These are phyloP conservation scores for Schizaphis graminum DNA, from an alignment of 2,888 invertebrate species.

Conservation along the genomic window DNA sequence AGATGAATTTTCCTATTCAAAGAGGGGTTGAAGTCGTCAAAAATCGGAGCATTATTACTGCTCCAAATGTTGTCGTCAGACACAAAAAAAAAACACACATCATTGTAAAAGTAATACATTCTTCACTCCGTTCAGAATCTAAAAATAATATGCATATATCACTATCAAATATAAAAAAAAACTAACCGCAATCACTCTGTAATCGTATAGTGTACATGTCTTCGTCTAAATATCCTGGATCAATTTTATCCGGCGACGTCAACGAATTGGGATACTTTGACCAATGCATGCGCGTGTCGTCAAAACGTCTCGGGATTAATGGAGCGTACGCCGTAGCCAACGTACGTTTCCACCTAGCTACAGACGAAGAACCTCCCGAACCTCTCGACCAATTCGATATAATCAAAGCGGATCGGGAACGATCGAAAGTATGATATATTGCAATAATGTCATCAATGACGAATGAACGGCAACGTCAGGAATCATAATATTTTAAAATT, in stretches of 20 bases:
- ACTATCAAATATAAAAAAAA: neutral
- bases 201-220: slow-evolving; percentile 31
- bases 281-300: slow-evolving; percentile 33
- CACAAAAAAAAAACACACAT: too few species aligned
- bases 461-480: too few species aligned
- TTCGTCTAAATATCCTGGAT: slow-evolving; percentile 32
- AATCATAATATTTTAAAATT: neutral
- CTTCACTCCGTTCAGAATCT: too few species aligned
- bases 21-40: too few species aligned
- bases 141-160: neutral
- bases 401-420: neutral
- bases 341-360: neutral
- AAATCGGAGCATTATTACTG: too few species aligned
- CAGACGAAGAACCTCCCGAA: neutral
- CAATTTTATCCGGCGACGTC: neutral
- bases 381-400: neutral
- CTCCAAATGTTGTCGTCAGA: too few species aligned
- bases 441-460: neutral
- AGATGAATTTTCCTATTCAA: too few species aligned
- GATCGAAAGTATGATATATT: neutral
- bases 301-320: neutral
- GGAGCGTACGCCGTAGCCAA: slow-evolving; percentile 7
- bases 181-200: neutral
- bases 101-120: too few species aligned
- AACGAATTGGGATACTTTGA: slow-evolving; percentile 34